Percentiles rank a stretch among this genome's conserved stretches.
Evolutionary conservation across 2,797 vertebrate genomes (phyloP).

Genomic region (Coregonus ussuriensis): DNA sequence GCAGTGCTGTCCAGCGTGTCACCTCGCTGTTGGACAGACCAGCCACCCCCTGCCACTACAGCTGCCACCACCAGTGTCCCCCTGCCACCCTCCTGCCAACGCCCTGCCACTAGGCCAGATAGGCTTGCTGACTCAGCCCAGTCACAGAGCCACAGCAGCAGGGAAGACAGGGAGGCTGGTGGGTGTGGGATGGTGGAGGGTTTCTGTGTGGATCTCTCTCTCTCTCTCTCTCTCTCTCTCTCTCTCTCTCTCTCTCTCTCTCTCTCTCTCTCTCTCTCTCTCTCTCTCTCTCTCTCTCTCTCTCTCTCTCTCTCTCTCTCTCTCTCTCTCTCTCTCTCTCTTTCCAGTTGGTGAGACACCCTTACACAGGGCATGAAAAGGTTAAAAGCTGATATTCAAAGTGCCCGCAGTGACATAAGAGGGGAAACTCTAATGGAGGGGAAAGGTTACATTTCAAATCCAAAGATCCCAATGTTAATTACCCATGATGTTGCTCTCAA

Average conservation of each 20-base stretch:
- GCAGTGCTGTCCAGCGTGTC: neutral
- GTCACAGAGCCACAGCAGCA: conserved; percentile 8
- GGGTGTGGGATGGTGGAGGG: conserved; percentile 2
- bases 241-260: no score
- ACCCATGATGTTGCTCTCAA: neutral
- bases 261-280: no score
- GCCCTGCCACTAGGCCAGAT: neutral
- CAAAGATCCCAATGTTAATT: neutral
- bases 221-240: no score
- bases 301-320: no score
- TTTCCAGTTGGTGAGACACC: no score
- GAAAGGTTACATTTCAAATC: neutral
- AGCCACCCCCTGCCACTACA: neutral
- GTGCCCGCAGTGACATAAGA: neutral
- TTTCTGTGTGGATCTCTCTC: neutral
- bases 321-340: no score
- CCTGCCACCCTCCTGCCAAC: neutral
- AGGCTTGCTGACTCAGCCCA: conserved; percentile 13
- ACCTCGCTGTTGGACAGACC: conserved; percentile 2
- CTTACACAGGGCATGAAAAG: no score
- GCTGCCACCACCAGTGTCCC: neutral
- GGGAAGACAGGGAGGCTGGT: neutral
- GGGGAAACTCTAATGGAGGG: neutral
- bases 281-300: no score
- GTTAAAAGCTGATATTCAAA: neutral